Base-by-base conservation (phyloP, 2,113 vertebrate genomes). In the Loxodonta africana region DNA sequence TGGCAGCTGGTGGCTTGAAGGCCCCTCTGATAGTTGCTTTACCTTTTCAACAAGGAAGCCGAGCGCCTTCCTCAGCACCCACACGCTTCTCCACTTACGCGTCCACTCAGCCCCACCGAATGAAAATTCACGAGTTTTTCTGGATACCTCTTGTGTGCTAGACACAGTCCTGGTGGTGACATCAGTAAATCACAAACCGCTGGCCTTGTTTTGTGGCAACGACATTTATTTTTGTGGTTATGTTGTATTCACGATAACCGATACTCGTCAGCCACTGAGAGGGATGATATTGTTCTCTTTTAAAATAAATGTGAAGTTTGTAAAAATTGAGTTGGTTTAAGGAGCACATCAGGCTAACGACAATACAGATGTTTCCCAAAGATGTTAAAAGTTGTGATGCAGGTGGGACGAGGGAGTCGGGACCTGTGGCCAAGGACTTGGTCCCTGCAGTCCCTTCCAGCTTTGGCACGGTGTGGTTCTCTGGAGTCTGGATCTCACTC, bases 221-320 rank as follows among this genome's bases (percentile, higher is more conserved):
- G 53, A 63, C 62, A 88, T 73, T 95, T 73, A 33, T 51, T 76
- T 95, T 77, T 44, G 33, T 17, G 76, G 80, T 57, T 73, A 15
- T 26, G 74, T 78, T 26, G 46, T 80, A 14, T 88, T 69, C n/a
- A 0, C 37, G 83, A 69, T 74, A n/a, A 85, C 78, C 17, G 44
- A 93, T 48, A 51, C 60, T 88, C 37, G 57, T 93, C 76, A 80
- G 80, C 57, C 71, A 73, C 84, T n/a, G 26, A 81, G 30, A 81
- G 44, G 71, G 88, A 97, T 86, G 51, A 91, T 78, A 92, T 2
- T n/a, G 86, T 91, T 95, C 15, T 88, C 86, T 77, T 85, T 91
- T 74, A 95, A 97, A 80, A 67, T 91, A 95, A 86, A 92, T 87
- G 26, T 91, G 89, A 95, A 33, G 71, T 88, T 93, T 94, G 7